Evolutionary conservation across 2,888 invertebrate genomes (phyloP), one percentile per base, ranked within the genome.

Genomic region (Catocala fraxini): DNA sequence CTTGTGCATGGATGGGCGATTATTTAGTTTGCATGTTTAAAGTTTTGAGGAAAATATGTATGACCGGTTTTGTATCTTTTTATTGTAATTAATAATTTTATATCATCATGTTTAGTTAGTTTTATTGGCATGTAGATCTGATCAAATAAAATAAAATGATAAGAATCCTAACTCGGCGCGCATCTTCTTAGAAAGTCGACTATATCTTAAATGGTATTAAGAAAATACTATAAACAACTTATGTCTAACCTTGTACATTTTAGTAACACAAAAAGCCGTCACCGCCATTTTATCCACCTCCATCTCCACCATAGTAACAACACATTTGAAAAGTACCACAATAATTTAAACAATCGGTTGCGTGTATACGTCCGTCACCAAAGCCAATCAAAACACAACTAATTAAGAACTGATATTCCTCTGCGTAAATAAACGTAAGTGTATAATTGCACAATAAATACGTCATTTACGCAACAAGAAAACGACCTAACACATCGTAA

Each of bases 401-500:
- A 53, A 59, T 48, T 4, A 53, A 53, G 13, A 11, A 59, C 47
- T 7, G 41, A 47, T 59, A 52, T 59, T 11, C 12, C 11, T 34
- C 4, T 10, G 13, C 9, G 39, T 13, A 58, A 35, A 51, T 33
- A 51, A 35, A 41, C 49, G 25, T 12, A 51, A 41, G 56, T 52
- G 53, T 42, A 13, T 41, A 45, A 39, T 63, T 63, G 57, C 62
- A 49, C 54, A 57, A 63, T 4, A 12, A 11, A 6, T 42, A 39
- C 57, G 54, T 58, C 57, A 58, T 9, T 13, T 53, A 58, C 51
- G 57, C 53, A 51, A 41, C 25, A 57, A 39, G 39, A 45, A 51
- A 51, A 56, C 6, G 4, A 34, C 51, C 33, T 13, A 25, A 11
- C 33, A 34, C 12, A 45, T 6, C 25, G 11, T 34, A 48, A n/a